A percentile compares a stretch with the other conserved stretches of the same genome.
Evolutionary conservation across 2,113 vertebrate genomes (phyloP).

Genomic region (Stegostoma tigrinum): DNA sequence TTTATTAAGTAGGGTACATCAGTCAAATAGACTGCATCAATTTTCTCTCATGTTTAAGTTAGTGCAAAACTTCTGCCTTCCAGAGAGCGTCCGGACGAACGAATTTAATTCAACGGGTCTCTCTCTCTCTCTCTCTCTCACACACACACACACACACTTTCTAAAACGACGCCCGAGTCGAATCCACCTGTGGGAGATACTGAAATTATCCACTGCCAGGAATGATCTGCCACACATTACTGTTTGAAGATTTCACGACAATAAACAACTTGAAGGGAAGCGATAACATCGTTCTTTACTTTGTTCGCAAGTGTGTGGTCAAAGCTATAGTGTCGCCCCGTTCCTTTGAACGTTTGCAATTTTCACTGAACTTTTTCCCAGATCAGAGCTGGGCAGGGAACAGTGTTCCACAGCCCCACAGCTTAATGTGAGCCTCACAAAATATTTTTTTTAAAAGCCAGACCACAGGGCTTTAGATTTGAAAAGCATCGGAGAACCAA

Average conservation of each 20-base stretch:
- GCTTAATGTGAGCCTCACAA: not conserved
- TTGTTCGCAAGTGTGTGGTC: not conserved
- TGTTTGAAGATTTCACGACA: not conserved
- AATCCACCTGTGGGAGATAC: not conserved
- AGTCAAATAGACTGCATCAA: not conserved
- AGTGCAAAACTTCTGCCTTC: not conserved
- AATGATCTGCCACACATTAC: not conserved
- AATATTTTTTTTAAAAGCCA: no score
- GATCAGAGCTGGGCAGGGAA: constrained; percentile 7
- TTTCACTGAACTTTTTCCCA: not conserved
- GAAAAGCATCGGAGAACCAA: not conserved
- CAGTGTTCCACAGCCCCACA: not conserved
- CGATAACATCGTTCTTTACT: not conserved
- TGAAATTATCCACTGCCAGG: not conserved
- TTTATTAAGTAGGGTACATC: no score
- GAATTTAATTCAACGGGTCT: no score
- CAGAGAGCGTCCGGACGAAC: not conserved
- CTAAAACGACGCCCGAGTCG: not conserved
- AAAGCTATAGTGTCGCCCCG: not conserved
- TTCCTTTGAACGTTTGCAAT: not conserved
- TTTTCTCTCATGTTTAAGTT: not conserved
- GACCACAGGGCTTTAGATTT: not conserved
- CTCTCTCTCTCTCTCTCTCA: no score
- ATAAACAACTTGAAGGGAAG: constrained; percentile 10
- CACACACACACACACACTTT: not conserved